Base-by-base conservation (phyloP, 1,140 invertebrate genomes). In the Diorhabda sublineata region DNA sequence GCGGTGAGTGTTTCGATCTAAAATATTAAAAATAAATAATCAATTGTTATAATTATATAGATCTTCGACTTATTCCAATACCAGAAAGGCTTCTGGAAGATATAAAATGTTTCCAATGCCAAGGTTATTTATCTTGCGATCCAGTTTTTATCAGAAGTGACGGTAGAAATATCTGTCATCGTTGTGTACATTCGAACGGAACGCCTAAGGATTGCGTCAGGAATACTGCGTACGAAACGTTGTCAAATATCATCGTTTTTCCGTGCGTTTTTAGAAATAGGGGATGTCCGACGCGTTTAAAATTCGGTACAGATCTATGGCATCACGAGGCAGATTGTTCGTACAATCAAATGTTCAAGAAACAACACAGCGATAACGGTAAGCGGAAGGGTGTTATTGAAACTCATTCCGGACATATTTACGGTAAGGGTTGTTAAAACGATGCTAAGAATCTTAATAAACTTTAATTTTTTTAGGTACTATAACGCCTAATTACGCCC, bases 401-500 rank as follows among this genome's bases (percentile, higher is more conserved):
- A 64, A 80, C 78, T 0, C 74, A 76, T 52, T 73, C 76, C 1
- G 78, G 79, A 1, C 78, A 78, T 57, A 71, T 77, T 45, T 80
- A 74, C 66, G 78, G 74, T 26, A 26, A 26, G 26, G 1, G 1
- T 26, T 26, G 26, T 26, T 26, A 26, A 26, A 26, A 26, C 26
- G 26, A 26, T 26, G 26, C 26, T 26, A 26, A 26, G 26, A 26
- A 26, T 26, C 26, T 26, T 26, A 26, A 26, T 26, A 26, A 26
- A 26, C 26, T 26, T 26, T 26, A 26, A 26, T 26, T 26, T 26
- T 26, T 26, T 26, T 26, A 26, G 26, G 26, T 8, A 80, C 78
- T 2, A 74, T 80, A 44, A 79, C 75, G 5, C 75, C 77, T 3
- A 72, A 78, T 58, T 62, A 72, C 61, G 66, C 73, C 11, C 44